Conservation (phyloP, 2,113 vertebrate species). For the Zosterops hypoxanthus region DNA sequence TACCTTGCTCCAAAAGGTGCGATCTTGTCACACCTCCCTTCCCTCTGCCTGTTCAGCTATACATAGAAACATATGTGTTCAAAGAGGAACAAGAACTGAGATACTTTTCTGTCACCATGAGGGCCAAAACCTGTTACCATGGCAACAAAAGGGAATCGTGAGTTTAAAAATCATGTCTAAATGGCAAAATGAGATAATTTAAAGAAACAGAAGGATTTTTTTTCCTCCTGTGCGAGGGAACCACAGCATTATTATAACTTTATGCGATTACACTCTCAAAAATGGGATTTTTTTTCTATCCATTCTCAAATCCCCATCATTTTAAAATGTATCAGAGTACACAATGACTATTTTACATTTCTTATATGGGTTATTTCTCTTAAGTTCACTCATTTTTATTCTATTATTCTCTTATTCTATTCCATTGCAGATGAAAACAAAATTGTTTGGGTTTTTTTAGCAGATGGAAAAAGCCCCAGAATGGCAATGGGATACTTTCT, state of each 20-base stretch:
- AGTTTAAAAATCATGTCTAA: conserved; percentile 77
- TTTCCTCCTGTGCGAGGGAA: not conserved
- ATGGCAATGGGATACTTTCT: not conserved
- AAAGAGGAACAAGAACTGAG: conserved; percentile 69
- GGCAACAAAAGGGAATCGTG: conserved; percentile 69
- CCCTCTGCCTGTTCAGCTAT: conserved; percentile 41
- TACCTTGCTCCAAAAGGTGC: conserved; percentile 60
- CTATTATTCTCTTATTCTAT: not conserved
- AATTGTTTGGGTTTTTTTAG: not conserved
- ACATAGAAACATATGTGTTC: conserved; percentile 67
- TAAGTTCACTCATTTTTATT: not conserved
- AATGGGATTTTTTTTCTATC: not conserved
- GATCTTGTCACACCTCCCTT: conserved; percentile 47
- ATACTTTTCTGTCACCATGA: conserved; percentile 73
- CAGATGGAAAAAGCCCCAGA: not conserved
- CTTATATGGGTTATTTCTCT: not conserved
- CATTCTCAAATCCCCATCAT: not conserved
- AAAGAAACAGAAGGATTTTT: conserved; percentile 61
- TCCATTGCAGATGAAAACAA: not conserved
- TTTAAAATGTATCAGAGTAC: not conserved
- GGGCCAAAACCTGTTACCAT: conserved; percentile 77
- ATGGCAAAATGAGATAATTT: conserved; percentile 75
- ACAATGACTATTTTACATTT: not conserved
- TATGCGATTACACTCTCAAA: not conserved
- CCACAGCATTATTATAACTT: not conserved